Percentiles rank a stretch among this genome's conserved stretches.
phyloP scores from a whole-genome alignment of 2,113 vertebrate species.

The sheep (Ovis aries) region ARS-UI_Ramb_v3.0 NC_056061.1:33248001-33248500 shows the following conservation, averaged over 20 bases:
- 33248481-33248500: neutral
- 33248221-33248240: neutral
- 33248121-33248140: neutral
- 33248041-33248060: neutral
- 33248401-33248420: neutral
- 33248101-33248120: neutral
- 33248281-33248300: neutral
- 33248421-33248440: neutral
- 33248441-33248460: neutral
- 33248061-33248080: neutral
- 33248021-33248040: neutral
- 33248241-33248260: neutral
- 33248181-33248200: accelerated
- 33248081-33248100: neutral
- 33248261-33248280: neutral
- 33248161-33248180: neutral
- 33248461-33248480: neutral
- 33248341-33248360: neutral
- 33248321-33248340: neutral
- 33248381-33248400: neutral
- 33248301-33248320: neutral
- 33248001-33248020: neutral
- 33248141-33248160: neutral
- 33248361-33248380: neutral
- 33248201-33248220: neutral